Conservation (phyloP, 1,140 invertebrate species). For the Aradophagus sp. region DNA sequence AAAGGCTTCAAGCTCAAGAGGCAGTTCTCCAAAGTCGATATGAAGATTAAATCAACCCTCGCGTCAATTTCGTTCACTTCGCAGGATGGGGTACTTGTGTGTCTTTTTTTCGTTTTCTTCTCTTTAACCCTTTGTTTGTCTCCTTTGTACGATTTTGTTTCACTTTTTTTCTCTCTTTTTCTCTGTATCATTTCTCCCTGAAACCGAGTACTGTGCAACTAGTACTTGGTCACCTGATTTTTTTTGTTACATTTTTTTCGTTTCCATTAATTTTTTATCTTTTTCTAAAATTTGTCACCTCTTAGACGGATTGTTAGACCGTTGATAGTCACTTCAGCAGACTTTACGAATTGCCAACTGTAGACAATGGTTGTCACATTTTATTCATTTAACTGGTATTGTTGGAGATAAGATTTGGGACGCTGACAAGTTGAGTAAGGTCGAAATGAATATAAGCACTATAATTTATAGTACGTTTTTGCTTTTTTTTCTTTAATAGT, state of each 20-base stretch:
- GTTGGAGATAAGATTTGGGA: too few relatives aligned
- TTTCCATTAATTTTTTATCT: slow-evolving; percentile 8
- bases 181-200: neutral
- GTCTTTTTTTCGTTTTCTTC: slow-evolving; percentile 42
- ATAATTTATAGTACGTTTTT: too few relatives aligned
- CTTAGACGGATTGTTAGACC: slow-evolving; percentile 35
- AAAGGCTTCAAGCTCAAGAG: slow-evolving; percentile 85
- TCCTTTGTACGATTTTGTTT: neutral
- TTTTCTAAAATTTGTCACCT: slow-evolving; percentile 9
- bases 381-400: neutral
- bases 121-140: neutral
- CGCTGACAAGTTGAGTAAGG: too few relatives aligned
- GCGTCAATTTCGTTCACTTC: slow-evolving; percentile 71
- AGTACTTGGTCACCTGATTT: neutral
- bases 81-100: slow-evolving; percentile 72
- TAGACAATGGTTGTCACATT: neutral
- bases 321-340: slow-evolving; percentile 37
- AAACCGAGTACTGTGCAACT: neutral
- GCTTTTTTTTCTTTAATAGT: too few relatives aligned
- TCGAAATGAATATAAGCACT: too few relatives aligned
- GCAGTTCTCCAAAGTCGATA: slow-evolving; percentile 86
- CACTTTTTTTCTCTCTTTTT: neutral
- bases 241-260: slow-evolving; percentile 37
- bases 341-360: slow-evolving; percentile 1
- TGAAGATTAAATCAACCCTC: slow-evolving; percentile 83